phyloP scores from a whole-genome alignment of 2,888 invertebrate species.

The Tipula helvola region DNA sequence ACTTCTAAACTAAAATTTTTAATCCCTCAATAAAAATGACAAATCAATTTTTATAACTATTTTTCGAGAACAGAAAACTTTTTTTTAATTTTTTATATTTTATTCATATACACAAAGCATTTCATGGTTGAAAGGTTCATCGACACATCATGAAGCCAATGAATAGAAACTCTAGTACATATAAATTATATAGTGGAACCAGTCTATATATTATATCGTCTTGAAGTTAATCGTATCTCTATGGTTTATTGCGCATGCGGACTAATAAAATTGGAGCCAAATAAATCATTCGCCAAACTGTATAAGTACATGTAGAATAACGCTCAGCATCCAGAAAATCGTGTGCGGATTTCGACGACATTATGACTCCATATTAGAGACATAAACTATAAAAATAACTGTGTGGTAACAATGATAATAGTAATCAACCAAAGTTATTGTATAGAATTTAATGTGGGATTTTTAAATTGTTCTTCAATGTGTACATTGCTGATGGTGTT shows the following conservation, averaged over 20 bases:
- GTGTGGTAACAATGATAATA: background rate
- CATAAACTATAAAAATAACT: background rate
- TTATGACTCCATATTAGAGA: background rate
- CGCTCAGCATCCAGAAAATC: background rate
- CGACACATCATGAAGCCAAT: background rate
- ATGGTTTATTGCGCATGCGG: background rate
- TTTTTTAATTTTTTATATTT: background rate
- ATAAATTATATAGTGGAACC: background rate
- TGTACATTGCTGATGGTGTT: background rate
- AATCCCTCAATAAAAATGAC: background rate
- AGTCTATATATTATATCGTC: background rate
- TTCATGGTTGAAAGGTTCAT: conserved; percentile 4
- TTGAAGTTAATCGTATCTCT: background rate
- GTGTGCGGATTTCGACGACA: background rate
- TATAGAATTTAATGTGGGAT: background rate
- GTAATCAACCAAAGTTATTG: background rate
- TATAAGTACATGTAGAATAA: background rate
- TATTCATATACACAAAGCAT: background rate
- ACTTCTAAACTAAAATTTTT: background rate
- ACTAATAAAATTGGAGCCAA: background rate
- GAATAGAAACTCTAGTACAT: background rate
- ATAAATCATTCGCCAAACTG: background rate
- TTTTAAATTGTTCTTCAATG: background rate
- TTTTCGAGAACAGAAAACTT: background rate
- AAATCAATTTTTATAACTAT: background rate